Base-by-base conservation (phyloP, 1,140 invertebrate genomes). In the Pachyrhynchus sulphureomaculatus region DNA sequence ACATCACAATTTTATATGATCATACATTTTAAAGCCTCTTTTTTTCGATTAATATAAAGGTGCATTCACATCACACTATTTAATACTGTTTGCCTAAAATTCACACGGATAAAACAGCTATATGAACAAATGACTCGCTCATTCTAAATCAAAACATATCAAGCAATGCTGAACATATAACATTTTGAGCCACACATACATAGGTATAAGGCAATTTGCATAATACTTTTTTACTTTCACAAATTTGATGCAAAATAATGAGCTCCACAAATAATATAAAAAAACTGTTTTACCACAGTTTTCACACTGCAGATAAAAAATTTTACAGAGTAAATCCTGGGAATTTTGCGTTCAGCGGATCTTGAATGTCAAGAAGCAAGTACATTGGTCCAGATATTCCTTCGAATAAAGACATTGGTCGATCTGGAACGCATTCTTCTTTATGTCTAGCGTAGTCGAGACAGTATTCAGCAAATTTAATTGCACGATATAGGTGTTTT, bases 331-430 rank as follows among this genome's bases (percentile, higher is more conserved):
- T 75, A 61, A 68, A 77, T 36, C 73, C 75, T 12, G 90, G 90
- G 76, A 92, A 91, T 75, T 83, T 85, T 1, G 89, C 84, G 4
- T 79, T 71, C 29, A 69, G 39, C 10, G 87, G 83, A 48, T 84
- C 71, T 45, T 82, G 73, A 4, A 91, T 69, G 70, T 91, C 88
- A 24, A 82, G 69, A 5, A 89, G 75, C 53, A 90, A 85, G 70
- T 88, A 91, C 68, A 90, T 81, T 3, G 86, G 83, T 15, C 88
- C 88, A 29, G 84, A 78, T 15, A 87, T 72, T 15, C 94, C 94
- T 86, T 96, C 93, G 78, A 90, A 96, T 8, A 96, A 76, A 0
- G 92, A 95, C 48, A 85, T 84, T 0, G 92, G 92, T 62, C 86
- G 77, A 77, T 96, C 93, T 12, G 93, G 88, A 6, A 70, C 71